Conservation (phyloP, 2,888 invertebrate genomes). For the Ormia ochracea region DNA sequence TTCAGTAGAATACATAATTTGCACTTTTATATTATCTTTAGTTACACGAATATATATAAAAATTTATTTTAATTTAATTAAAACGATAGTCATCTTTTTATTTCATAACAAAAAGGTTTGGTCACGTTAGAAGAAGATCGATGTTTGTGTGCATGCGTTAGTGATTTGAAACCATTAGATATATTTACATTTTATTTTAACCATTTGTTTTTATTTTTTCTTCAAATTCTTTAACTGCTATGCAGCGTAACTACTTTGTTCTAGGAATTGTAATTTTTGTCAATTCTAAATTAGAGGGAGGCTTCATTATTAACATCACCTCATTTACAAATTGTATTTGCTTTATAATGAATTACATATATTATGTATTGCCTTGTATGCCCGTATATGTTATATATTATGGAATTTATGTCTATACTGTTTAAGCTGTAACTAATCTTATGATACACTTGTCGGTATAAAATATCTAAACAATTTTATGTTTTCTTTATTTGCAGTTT, state of each 20-base stretch:
- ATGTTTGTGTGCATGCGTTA: neutral
- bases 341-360: neutral
- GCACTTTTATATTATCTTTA: neutral
- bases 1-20: too few relatives aligned
- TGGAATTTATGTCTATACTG: neutral
- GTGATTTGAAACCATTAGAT: too few relatives aligned
- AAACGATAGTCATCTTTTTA: neutral
- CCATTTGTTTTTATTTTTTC: too few relatives aligned
- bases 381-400: too few relatives aligned
- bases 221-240: too few relatives aligned
- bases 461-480: constrained; percentile 43
- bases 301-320: too few relatives aligned
- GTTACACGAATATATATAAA: too few relatives aligned
- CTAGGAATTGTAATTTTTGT: too few relatives aligned
- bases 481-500: constrained; percentile 71
- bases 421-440: neutral
- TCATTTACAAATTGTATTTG: neutral
- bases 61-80: neutral
- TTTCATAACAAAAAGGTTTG: neutral
- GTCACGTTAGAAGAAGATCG: neutral
- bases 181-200: too few relatives aligned
- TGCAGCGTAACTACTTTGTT: too few relatives aligned
- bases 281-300: too few relatives aligned
- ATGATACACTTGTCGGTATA: neutral
- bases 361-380: too few relatives aligned